phyloP scores from a whole-genome alignment of 2,797 vertebrate species.

The Triplophysa bombifrons region DNA sequence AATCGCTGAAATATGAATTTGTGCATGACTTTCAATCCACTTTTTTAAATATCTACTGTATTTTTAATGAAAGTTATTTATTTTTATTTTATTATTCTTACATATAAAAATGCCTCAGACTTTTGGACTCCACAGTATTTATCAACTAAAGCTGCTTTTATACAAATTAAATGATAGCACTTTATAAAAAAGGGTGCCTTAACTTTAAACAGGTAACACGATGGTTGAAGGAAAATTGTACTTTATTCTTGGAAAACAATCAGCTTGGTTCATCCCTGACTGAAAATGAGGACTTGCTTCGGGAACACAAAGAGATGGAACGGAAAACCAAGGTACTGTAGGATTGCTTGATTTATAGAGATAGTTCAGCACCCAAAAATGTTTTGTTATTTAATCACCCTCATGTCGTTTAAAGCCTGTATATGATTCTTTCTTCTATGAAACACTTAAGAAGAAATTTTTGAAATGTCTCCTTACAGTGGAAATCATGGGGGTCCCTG shows the following conservation, averaged over 20 bases:
- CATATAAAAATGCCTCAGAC: background rate
- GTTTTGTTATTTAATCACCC: too few relatives aligned
- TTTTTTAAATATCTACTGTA: too few relatives aligned
- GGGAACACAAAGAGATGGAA: constrained; percentile 75
- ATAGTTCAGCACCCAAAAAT: too few relatives aligned
- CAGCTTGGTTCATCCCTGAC: constrained; percentile 78
- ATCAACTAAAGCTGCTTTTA: background rate
- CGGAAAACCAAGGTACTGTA: constrained; percentile 77
- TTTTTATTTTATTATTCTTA: background rate
- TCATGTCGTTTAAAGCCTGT: too few relatives aligned
- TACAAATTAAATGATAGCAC: too few relatives aligned
- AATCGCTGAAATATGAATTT: background rate
- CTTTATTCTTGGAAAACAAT: constrained; percentile 72
- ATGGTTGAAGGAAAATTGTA: constrained; percentile 78
- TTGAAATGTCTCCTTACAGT: too few relatives aligned
- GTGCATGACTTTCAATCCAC: background rate
- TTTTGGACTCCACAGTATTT: background rate
- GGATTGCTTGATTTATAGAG: background rate
- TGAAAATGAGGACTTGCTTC: constrained; percentile 80
- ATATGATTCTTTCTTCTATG: too few relatives aligned
- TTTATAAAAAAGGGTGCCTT: background rate
- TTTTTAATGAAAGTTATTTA: too few relatives aligned
- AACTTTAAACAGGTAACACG: constrained; percentile 71
- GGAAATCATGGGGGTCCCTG: too few relatives aligned
- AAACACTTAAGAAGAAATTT: too few relatives aligned